Base-by-base conservation (phyloP, 2,113 vertebrate genomes). In the Eonycteris spelaea region DNA sequence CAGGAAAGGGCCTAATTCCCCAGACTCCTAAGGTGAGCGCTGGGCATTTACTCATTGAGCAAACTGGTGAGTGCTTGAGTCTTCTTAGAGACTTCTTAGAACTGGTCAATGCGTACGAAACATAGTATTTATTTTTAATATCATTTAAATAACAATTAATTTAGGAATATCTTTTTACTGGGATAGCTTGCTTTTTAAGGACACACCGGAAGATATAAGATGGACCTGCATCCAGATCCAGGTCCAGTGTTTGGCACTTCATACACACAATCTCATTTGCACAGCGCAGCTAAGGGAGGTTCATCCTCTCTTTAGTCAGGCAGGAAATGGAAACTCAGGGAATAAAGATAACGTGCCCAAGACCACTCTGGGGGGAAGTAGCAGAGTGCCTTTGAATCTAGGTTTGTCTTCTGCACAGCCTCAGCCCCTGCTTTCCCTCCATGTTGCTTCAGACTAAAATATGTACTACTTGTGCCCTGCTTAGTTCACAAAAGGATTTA, bases 11-110 rank as follows among this genome's bases (percentile, higher is more conserved):
- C 2, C 85, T 96, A 89, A 28, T 96, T 19, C 71, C 95, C 53
- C 65, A 92, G 59, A 63, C 3, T 30, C 16, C 28, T 45, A 91
- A 97, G 92, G 97, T 93, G 73, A 78, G 78, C 79, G 87, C 78
- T 43, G 61, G 10, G 3, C 4, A 5, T 83, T 97, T 96, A 97
- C 91, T 97, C 55, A 38, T 43, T 86, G 86, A 74, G 68, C 6
- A 67, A 97, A 96, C 92, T 91, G 95, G 94, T 95, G 71, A 55
- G 71, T 93, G 79, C 90, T 92, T 92, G 59, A 97, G 96, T 91
- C 86, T 90, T 48, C 84, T 95, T 84, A 65, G 95, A 53, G 35
- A 96, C 43, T 45, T 45, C 43, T 10, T 97, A 91, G 96, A 97
- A 98, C 57, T 87, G 83, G 96, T 75, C 71, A 92, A 93, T 40